Conservation (phyloP, 2,113 vertebrate genomes). For the Fregetta grallaria region DNA sequence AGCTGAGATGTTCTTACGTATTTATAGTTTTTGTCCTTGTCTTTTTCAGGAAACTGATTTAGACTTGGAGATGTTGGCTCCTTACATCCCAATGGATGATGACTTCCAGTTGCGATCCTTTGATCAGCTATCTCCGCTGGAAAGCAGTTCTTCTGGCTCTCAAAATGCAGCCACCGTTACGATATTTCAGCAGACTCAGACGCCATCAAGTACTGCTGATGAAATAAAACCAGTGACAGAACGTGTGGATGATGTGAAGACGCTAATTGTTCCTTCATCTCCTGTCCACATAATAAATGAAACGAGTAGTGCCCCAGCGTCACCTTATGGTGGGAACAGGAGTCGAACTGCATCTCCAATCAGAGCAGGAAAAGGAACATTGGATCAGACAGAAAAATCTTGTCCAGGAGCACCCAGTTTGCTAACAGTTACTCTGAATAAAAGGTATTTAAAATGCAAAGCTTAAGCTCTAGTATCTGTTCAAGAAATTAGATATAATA, state of each 20-base stretch:
- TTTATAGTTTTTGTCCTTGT: neutral
- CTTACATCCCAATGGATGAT: conserved; percentile 98
- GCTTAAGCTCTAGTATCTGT: neutral
- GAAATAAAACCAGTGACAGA: conserved; percentile 63
- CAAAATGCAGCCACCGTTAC: conserved; percentile 29
- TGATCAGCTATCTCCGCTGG: conserved; percentile 80
- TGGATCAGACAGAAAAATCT: conserved; percentile 71
- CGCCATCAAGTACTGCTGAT: conserved; percentile 27
- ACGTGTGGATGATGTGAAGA: conserved; percentile 55
- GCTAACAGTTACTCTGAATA: conserved; percentile 74
- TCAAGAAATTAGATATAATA: neutral
- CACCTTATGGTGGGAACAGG: conserved; percentile 69
- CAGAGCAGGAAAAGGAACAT: conserved; percentile 65
- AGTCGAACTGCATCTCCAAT: conserved; percentile 80
- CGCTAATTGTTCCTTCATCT: conserved; percentile 69
- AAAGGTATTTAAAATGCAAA: conserved; percentile 73
- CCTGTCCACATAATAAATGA: conserved; percentile 68
- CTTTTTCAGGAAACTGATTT: conserved; percentile 81
- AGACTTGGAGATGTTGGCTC: conserved; percentile 96
- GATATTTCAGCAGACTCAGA: conserved; percentile 60
- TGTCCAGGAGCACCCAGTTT: conserved; percentile 69
- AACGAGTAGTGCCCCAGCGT: conserved; percentile 68
- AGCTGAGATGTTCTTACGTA: neutral
- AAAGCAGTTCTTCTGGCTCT: conserved; percentile 73
- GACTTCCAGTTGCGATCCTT: conserved; percentile 93